Evolutionary conservation across 2,113 vertebrate genomes (phyloP), one percentile per base, ranked within the genome.

Genomic region (Hepsetus odoe): DNA sequence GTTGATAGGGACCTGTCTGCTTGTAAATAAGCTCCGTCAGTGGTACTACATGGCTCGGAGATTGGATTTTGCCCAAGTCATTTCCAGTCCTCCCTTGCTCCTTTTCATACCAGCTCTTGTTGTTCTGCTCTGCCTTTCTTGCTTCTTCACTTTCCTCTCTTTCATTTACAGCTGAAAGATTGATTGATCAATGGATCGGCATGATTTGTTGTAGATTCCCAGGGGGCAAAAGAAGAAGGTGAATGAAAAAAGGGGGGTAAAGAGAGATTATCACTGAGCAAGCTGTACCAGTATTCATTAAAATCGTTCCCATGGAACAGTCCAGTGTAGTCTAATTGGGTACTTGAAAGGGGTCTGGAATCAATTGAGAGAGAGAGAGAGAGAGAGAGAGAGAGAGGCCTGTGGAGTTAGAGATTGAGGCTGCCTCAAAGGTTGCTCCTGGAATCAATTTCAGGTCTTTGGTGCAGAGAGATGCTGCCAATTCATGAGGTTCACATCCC

Each of bases 21-120:
- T 62, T 79, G 77, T 78, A 81, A 82, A 84, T 84, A 74, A 66
- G 76, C 62, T 80, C 76, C 58, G 79, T 70, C 77, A 82, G 74
- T 85, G 67, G 72, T 68, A 72, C 69, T 79, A 76, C 84, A 74
- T 75, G 69, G 80, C 53, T 68, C 78, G 72, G 72, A 74, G 74
- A 82, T 74, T 85, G 76, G 78, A 85, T 84, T 81, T 81, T 82
- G 67, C 81, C 72, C 49, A 72, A 69, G 77, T 80, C 62, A 80
- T 72, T 80, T 74, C 77, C 70, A 80, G 62, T 72, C 72, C 64
- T 55, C 44, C 53, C 73, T 71, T 18, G 4, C 72, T 53, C 38
- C 51, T 44, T 40, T 33, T 40, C 56, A 53, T 66, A 61, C 72
- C 53, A 55, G 70, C 24, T 64, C 58, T 53, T 28, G 5, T 22